Percentiles rank a stretch among this genome's conserved stretches.
Conservation (phyloP, 2,797 vertebrate genomes). For the Xenops minutus region DNA sequence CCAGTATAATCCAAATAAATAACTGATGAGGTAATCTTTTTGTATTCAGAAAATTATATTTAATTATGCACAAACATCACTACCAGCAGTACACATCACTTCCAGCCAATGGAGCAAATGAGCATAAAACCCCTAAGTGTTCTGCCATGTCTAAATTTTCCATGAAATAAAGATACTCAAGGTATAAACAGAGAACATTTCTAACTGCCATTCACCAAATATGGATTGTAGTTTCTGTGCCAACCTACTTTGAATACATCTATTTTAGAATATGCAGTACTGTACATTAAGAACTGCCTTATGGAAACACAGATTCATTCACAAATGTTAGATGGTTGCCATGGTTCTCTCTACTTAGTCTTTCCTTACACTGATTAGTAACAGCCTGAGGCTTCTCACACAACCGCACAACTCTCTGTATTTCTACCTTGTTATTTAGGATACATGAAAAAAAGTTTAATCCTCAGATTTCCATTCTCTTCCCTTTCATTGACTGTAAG, state of each 20-base stretch:
- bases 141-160: constrained; percentile 2
- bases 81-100: background rate
- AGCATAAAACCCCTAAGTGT: background rate
- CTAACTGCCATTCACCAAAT: constrained; percentile 37
- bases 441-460: background rate
- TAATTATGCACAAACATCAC: constrained; percentile 37
- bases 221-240: background rate
- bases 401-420: background rate
- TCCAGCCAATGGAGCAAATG: background rate
- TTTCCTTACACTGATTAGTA: background rate
- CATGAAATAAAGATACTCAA: constrained; percentile 32
- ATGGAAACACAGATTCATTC: constrained; percentile 54
- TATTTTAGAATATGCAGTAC: constrained; percentile 11
- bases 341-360: constrained; percentile 20
- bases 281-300: background rate
- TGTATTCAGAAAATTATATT: constrained; percentile 1
- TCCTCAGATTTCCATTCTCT: background rate
- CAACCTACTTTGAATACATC: constrained; percentile 1
- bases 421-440: background rate
- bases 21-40: background rate
- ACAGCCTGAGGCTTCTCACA: constrained; percentile 7
- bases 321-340: constrained; percentile 57
- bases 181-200: constrained; percentile 37
- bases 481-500: background rate
- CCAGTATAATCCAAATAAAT: constrained; percentile 2